A percentile compares a stretch with the other conserved stretches of the same genome.
Evolutionary conservation across 2,888 invertebrate genomes (phyloP).

Genomic region (Horisme vitalbata): DNA sequence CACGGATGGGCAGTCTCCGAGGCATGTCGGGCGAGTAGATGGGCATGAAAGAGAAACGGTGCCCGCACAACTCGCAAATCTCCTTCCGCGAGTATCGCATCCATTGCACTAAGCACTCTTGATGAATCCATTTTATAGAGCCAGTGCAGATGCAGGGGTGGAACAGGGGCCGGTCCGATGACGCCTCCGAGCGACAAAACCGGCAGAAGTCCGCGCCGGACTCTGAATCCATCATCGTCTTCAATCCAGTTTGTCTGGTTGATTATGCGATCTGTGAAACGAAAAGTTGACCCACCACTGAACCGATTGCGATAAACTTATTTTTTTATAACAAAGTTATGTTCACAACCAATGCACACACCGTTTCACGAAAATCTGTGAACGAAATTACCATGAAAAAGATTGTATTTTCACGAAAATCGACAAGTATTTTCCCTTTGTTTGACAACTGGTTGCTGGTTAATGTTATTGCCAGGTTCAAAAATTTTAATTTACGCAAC

Average conservation of each 20-base stretch:
- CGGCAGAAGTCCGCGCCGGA: constrained; percentile 95
- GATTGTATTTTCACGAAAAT: constrained; percentile 46
- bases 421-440: constrained; percentile 51
- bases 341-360: constrained; percentile 37
- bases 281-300: constrained; percentile 32
- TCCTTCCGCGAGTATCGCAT: constrained; percentile 99
- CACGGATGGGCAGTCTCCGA: constrained; percentile 95
- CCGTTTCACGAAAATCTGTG: constrained; percentile 45
- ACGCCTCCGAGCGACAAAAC: constrained; percentile 97
- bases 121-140: constrained; percentile 99
- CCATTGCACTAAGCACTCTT: constrained; percentile 99
- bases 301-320: constrained; percentile 10
- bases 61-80: constrained; percentile 98
- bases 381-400: constrained; percentile 42
- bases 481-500: background rate
- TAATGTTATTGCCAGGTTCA: constrained; percentile 2
- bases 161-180: constrained; percentile 95
- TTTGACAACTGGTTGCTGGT: constrained; percentile 52
- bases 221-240: constrained; percentile 76
- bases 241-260: constrained; percentile 73
- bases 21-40: constrained; percentile 99
- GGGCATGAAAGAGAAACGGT: constrained; percentile 98
- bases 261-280: constrained; percentile 63
- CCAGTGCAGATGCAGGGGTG: constrained; percentile 99
- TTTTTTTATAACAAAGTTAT: constrained; percentile 1